phyloP scores from a whole-genome alignment of 2,888 invertebrate genomes.

The Phengaris alcon region DNA sequence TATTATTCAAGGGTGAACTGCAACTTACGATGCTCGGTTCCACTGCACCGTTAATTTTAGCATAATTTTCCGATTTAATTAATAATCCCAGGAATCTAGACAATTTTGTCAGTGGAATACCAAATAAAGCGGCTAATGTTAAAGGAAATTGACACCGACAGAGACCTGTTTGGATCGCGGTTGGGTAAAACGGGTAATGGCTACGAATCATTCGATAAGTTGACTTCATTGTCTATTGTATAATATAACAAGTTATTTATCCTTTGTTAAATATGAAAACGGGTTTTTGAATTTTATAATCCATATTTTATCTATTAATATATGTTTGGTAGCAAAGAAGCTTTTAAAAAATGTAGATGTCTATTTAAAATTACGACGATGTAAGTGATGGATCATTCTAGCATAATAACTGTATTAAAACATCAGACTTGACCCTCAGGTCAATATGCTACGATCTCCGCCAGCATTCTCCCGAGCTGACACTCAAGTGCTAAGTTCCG shows the following conservation, averaged over 20 bases:
- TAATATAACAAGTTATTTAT: neutral
- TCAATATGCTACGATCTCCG: slow-evolving; percentile 13
- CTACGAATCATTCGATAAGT: neutral
- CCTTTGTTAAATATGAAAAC: slow-evolving; percentile 2
- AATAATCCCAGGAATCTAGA: slow-evolving; percentile 7
- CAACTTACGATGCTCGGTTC: slow-evolving; percentile 40
- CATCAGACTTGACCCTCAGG: slow-evolving; percentile 9
- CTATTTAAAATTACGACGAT: neutral
- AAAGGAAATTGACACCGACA: neutral
- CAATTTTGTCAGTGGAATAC: neutral
- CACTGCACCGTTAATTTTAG: slow-evolving; percentile 13
- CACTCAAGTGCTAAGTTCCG: slow-evolving; percentile 14
- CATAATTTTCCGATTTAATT: slow-evolving; percentile 16
- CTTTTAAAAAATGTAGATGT: neutral
- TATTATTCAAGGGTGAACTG: slow-evolving; percentile 61
- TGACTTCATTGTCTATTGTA: slow-evolving; percentile 2
- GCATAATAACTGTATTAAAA: slow-evolving; percentile 9
- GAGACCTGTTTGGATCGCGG: neutral
- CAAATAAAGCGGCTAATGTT: neutral
- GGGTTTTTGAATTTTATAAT: slow-evolving; percentile 6
- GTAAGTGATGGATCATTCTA: neutral
- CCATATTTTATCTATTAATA: neutral
- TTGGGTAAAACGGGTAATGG: neutral
- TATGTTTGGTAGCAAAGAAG: neutral
- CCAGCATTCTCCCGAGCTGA: neutral